These are phyloP conservation scores for Theristus sp. DNA, from an alignment of 2,888 invertebrate species.

Conservation along the genomic window DNA sequence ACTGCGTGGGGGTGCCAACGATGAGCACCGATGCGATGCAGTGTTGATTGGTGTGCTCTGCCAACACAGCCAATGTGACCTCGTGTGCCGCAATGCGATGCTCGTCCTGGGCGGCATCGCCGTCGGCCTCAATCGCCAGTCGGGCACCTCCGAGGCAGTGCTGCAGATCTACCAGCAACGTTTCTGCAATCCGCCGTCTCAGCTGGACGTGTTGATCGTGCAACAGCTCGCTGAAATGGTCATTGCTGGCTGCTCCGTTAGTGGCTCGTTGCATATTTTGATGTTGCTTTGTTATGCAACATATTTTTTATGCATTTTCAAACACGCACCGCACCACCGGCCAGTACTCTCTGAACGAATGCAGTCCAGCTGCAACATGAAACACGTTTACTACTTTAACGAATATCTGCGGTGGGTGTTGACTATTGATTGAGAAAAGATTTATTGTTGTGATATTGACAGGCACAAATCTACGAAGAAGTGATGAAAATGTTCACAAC, in stretches of 20 bases:
- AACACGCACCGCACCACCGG: no score
- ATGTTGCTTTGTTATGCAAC: background rate
- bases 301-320: background rate
- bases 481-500: slow-evolving; percentile 95
- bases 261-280: background rate
- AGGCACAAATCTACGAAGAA: slow-evolving; percentile 53
- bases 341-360: no score
- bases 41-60: no score
- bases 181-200: slow-evolving; percentile 76
- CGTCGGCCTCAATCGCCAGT: slow-evolving; percentile 72
- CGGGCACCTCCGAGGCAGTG: slow-evolving; percentile 42
- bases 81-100: slow-evolving; percentile 88
- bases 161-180: slow-evolving; percentile 86
- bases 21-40: no score
- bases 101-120: slow-evolving; percentile 93
- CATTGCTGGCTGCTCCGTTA: slow-evolving; percentile 45
- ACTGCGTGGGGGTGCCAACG: no score
- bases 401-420: no score
- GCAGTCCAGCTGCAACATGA: no score
- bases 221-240: slow-evolving; percentile 96
- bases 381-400: no score
- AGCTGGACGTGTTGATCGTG: slow-evolving; percentile 78
- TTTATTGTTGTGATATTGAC: no score
- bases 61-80: slow-evolving; percentile 62
- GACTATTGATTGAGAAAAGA: no score